Evolutionary conservation across 1,140 invertebrate genomes (phyloP).

Genomic region (Oncopodura yosiiana): DNA sequence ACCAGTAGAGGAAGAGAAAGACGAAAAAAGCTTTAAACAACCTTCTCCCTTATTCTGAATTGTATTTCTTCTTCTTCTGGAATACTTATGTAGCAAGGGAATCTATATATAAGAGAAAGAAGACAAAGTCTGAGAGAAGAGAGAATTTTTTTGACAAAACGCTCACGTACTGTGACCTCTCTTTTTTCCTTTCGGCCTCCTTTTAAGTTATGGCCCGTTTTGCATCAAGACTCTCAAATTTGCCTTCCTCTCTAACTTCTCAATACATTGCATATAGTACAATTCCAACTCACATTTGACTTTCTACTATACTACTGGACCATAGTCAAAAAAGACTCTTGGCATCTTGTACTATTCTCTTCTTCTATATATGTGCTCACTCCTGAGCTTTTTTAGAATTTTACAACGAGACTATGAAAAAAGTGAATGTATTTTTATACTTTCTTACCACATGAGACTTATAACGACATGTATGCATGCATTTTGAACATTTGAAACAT

Average conservation of each 20-base stretch:
- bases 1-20: conserved; percentile 12
- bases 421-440: not conserved
- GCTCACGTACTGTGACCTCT: conserved; percentile 29
- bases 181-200: conserved; percentile 24
- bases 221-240: conserved; percentile 29
- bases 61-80: too few species aligned
- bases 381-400: not conserved
- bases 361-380: not conserved
- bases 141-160: conserved; percentile 16
- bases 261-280: not conserved
- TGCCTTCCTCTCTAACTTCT: conserved; percentile 10
- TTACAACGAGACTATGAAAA: not conserved
- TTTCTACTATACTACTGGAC: not conserved
- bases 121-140: not conserved
- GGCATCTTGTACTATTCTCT: not conserved
- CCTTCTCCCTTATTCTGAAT: conserved; percentile 1
- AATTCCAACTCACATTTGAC: not conserved
- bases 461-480: conserved; percentile 15
- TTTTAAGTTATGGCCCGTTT: conserved; percentile 29
- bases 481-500: conserved; percentile 17
- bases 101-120: too few species aligned
- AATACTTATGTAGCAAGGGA: too few species aligned
- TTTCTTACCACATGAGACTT: not conserved
- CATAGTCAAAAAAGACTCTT: not conserved
- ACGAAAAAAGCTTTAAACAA: too few species aligned